Conservation (phyloP, 2,797 vertebrate genomes). For the Chrysocyon brachyurus region DNA sequence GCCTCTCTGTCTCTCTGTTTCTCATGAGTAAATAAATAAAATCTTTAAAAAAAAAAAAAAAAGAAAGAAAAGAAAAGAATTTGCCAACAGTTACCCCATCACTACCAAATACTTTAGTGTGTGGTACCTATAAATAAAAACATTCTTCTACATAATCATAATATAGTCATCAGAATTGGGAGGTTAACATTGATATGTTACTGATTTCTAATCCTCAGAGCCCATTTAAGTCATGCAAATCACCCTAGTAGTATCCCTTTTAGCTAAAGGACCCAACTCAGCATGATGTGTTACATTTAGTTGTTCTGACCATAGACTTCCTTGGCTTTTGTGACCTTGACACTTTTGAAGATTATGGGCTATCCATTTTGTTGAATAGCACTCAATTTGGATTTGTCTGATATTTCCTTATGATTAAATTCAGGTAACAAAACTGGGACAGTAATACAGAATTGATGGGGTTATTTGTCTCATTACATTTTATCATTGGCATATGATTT, state of each 20-base stretch:
- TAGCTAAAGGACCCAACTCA: background rate
- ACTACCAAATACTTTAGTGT: background rate
- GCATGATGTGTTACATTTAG: background rate
- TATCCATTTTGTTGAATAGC: slow-evolving; percentile 35
- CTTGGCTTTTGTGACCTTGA: background rate
- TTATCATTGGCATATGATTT: background rate
- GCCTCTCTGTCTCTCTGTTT: too few species aligned
- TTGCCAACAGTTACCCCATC: background rate
- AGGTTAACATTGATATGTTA: background rate
- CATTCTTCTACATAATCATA: background rate
- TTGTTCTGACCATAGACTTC: background rate
- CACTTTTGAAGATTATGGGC: background rate
- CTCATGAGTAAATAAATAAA: too few species aligned
- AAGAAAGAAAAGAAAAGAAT: background rate
- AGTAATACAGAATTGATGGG: background rate
- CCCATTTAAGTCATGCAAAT: background rate
- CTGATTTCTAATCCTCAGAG: background rate
- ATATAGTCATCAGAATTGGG: background rate
- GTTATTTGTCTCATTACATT: background rate
- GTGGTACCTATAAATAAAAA: background rate
- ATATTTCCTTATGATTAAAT: slow-evolving; percentile 51
- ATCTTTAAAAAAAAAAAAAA: too few species aligned
- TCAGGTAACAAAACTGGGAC: background rate
- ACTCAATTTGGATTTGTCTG: slow-evolving; percentile 6
- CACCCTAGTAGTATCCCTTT: background rate